phyloP scores from a whole-genome alignment of 2,797 vertebrate genomes.

The Crypturellus tataupa region DNA sequence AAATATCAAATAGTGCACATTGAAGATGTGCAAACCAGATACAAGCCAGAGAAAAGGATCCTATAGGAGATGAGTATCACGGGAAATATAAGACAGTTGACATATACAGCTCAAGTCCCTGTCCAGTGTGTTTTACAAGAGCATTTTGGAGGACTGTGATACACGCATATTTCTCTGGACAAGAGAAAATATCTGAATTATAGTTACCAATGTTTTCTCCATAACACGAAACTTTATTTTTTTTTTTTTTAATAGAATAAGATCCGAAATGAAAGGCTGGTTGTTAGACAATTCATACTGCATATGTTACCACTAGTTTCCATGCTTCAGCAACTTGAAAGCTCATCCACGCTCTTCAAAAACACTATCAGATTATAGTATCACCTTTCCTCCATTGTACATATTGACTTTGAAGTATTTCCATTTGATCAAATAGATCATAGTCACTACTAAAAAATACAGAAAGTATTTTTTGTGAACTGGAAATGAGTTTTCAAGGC shows the following conservation, averaged over 20 bases:
- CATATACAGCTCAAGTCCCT: neutral
- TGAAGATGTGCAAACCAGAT: neutral
- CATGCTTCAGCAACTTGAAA: neutral
- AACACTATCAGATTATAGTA: neutral
- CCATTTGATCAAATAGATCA: conserved; percentile 18
- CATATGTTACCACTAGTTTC: neutral
- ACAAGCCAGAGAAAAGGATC: neutral
- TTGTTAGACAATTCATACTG: neutral
- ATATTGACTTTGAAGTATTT: conserved; percentile 18
- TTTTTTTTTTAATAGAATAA: neutral
- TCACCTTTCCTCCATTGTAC: neutral
- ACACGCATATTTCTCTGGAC: neutral
- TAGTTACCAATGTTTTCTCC: neutral
- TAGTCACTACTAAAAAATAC: neutral
- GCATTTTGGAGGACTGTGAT: neutral
- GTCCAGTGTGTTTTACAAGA: neutral
- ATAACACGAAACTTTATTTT: neutral
- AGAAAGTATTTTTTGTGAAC: conserved; percentile 10
- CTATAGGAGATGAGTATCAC: neutral
- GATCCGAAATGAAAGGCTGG: neutral
- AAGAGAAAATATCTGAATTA: neutral
- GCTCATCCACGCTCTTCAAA: neutral
- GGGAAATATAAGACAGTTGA: neutral
- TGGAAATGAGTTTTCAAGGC: conserved; percentile 22
- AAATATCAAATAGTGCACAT: neutral